Evolutionary conservation across 2,888 invertebrate genomes (phyloP), one percentile per base, ranked within the genome.

Genomic region (Tethea ocularis): DNA sequence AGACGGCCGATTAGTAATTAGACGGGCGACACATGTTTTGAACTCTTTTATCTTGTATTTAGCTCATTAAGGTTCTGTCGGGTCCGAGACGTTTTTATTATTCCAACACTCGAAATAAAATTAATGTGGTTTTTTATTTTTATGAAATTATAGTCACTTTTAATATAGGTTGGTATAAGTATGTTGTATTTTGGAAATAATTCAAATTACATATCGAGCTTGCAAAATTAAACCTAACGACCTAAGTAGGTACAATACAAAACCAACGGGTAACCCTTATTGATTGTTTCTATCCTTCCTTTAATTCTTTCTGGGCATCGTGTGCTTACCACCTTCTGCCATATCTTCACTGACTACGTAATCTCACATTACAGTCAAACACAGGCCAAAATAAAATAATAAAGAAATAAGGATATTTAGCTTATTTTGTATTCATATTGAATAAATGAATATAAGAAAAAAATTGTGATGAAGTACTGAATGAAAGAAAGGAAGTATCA

Each of bases 1-100:
- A 86, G 78, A 82, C 81, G 78, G 74, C 81, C 85, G 92, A 93
- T 93, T 88, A 89, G 86, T 91, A 92, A 92, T 92, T 92, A 91
- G 88, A 86, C 83, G 84, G 84, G 82, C 79, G 89, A 91, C 91
- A 91, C 91, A 86, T 91, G 91, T 91, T 90, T 85, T 82, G 71
- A 79, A 76, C 74, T 83, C 82, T 82, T 89, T 91, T 86, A 89
- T 88, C 87, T 86, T 78, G 77, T 82, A 74, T 83, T 83, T 77
- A 80, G 71, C 84, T 89, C 86, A 87, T 91, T 87, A 88, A 78
- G 66, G 69, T 64, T 67, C 64, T 64, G 73, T 66, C 63, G 64
- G 72, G 69, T 68, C 70, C 73, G 72, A 71, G 66, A 74, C 73
- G 66, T 77, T 82, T 88, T 86, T 83, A 82, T 84, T 78, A 75